Conservation (phyloP, 2,113 vertebrate species). For the Cavia porcellus region DNA sequence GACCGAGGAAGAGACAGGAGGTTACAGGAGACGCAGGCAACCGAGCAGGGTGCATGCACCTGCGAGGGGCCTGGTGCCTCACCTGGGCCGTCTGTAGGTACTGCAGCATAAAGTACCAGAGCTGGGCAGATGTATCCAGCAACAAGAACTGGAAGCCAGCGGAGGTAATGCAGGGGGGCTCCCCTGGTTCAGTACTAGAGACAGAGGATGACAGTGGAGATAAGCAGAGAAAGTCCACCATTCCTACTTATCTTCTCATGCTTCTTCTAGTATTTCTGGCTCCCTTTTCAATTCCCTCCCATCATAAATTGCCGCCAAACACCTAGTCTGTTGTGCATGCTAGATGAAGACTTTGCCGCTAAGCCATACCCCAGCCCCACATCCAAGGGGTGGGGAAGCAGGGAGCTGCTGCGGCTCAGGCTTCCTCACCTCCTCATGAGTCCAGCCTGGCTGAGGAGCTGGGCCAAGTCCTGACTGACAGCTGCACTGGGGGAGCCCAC, state of each 20-base stretch:
- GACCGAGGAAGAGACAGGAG: not conserved
- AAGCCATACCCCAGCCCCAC: not conserved
- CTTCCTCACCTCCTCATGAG: conserved; percentile 94
- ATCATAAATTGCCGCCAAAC: not conserved
- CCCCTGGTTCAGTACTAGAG: conserved; percentile 89
- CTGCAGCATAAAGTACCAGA: conserved; percentile 97
- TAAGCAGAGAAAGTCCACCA: not conserved
- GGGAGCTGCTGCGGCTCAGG: not conserved
- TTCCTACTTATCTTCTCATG: not conserved
- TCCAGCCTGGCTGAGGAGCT: conserved; percentile 94
- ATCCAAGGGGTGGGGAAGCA: not conserved
- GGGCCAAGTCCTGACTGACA: conserved; percentile 94
- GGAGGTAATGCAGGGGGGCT: conserved; percentile 95
- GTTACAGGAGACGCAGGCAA: not conserved
- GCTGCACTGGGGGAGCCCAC: conserved; percentile 95
- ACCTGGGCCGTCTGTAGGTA: conserved; percentile 96
- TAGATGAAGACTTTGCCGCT: not conserved
- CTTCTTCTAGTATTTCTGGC: not conserved
- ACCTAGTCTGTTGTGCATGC: not conserved
- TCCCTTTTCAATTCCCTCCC: not conserved
- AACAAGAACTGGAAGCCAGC: conserved; percentile 96
- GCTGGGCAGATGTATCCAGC: conserved; percentile 94
- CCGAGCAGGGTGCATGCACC: accelerated
- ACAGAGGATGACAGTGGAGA: not conserved
- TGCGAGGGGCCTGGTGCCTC: not conserved